Evolutionary conservation across 2,888 invertebrate genomes (phyloP).

Genomic region (Marasmarcha lunaedactyla): DNA sequence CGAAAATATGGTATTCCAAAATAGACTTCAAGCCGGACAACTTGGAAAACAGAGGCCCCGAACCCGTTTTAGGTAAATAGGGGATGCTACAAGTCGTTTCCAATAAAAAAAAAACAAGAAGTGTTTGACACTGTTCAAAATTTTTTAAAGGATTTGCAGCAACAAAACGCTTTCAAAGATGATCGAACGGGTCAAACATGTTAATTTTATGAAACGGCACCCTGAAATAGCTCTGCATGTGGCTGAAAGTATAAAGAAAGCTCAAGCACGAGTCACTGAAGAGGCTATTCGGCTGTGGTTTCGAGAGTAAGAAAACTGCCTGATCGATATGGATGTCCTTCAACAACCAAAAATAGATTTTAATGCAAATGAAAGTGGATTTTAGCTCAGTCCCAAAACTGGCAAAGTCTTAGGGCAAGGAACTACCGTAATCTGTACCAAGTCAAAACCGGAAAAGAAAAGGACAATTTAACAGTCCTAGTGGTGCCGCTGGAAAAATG

Average conservation of each 20-base stretch:
- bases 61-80: constrained; percentile 11
- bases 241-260: constrained; percentile 10
- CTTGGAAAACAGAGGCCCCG: constrained; percentile 13
- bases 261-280: constrained; percentile 5
- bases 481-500: constrained; percentile 18
- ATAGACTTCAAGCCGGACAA: constrained; percentile 9
- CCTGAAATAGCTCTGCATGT: constrained; percentile 4
- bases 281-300: constrained; percentile 2
- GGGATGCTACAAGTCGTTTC: constrained; percentile 10
- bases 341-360: constrained; percentile 5
- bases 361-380: constrained; percentile 17
- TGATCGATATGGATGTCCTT: not conserved
- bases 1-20: constrained; percentile 7
- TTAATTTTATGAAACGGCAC: constrained; percentile 10
- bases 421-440: constrained; percentile 12
- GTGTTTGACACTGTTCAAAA: constrained; percentile 4
- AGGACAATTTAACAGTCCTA: constrained; percentile 23
- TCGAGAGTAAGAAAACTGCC: not conserved
- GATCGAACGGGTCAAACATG: constrained; percentile 9
- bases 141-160: constrained; percentile 2
- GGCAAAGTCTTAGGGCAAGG: constrained; percentile 15
- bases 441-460: constrained; percentile 18
- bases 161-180: constrained; percentile 6
- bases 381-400: constrained; percentile 11
- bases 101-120: constrained; percentile 7